A percentile compares a stretch with the other conserved stretches of the same genome.
Conservation (phyloP, 2,113 vertebrate species). For the Platysteira castanea region DNA sequence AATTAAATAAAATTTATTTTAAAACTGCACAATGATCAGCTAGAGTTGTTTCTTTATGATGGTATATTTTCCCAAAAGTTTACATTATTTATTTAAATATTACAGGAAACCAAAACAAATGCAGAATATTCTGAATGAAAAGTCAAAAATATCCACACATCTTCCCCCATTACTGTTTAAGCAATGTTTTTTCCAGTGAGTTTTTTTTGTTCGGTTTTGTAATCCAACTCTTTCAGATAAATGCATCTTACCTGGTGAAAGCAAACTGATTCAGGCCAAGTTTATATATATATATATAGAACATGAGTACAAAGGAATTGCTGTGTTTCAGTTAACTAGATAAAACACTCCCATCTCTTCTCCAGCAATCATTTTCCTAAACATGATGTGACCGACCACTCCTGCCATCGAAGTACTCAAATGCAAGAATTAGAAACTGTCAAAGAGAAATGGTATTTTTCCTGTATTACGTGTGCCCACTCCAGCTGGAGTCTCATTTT, state of each 20-base stretch:
- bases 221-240: background rate
- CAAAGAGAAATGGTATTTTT: background rate
- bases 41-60: background rate
- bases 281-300: rapidly evolving
- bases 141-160: background rate
- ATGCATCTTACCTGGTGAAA: background rate
- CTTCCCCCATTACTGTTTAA: background rate
- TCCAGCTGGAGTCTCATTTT: background rate
- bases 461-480: background rate
- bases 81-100: background rate
- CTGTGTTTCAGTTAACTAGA: background rate
- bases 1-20: background rate
- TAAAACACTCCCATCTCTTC: background rate
- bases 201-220: background rate
- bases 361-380: background rate
- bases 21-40: background rate
- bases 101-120: background rate
- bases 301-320: background rate
- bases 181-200: background rate
- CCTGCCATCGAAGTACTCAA: background rate
- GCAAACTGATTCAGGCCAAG: background rate
- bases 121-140: background rate
- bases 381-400: background rate
- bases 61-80: background rate
- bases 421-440: background rate